These are phyloP conservation scores for Antennarius maculatus DNA, from an alignment of 2,797 vertebrate species.

Conservation along the genomic window DNA sequence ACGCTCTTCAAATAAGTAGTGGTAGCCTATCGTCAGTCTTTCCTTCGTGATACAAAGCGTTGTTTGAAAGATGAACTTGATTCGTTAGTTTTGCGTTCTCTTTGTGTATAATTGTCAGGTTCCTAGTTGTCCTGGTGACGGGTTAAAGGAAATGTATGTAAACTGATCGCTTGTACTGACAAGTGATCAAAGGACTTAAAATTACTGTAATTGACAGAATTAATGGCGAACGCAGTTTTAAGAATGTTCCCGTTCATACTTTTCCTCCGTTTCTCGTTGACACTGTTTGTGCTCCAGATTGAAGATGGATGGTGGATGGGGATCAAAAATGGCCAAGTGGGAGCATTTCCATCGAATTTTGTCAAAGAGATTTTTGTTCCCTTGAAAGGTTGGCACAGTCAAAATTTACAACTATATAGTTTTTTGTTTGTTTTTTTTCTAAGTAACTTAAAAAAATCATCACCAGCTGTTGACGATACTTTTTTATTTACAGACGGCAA, in stretches of 20 bases:
- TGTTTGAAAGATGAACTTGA: neutral
- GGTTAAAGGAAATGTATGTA: neutral
- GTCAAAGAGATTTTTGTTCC: slow-evolving; percentile 83
- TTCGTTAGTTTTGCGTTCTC: neutral
- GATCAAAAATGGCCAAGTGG: slow-evolving; percentile 82
- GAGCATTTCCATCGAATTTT: slow-evolving; percentile 92
- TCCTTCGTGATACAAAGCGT: neutral
- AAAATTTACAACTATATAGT: neutral
- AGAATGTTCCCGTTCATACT: neutral
- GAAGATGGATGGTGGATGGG: slow-evolving; percentile 96
- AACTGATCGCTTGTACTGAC: neutral
- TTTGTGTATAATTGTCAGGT: neutral
- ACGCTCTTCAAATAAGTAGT: neutral
- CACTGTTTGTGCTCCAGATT: slow-evolving; percentile 76
- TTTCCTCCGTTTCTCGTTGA: neutral
- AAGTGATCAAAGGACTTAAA: no score
- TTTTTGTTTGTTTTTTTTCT: neutral
- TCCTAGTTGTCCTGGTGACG: neutral
- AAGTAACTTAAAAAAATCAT: neutral
- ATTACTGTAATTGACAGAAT: no score
- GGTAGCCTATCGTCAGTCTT: neutral
- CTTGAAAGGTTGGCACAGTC: slow-evolving; percentile 68
- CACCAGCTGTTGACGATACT: neutral
- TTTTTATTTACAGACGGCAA: slow-evolving; percentile 71
- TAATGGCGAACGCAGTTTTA: neutral